Base-by-base conservation (phyloP, 2,797 vertebrate species). In the Pangasius djambal region DNA sequence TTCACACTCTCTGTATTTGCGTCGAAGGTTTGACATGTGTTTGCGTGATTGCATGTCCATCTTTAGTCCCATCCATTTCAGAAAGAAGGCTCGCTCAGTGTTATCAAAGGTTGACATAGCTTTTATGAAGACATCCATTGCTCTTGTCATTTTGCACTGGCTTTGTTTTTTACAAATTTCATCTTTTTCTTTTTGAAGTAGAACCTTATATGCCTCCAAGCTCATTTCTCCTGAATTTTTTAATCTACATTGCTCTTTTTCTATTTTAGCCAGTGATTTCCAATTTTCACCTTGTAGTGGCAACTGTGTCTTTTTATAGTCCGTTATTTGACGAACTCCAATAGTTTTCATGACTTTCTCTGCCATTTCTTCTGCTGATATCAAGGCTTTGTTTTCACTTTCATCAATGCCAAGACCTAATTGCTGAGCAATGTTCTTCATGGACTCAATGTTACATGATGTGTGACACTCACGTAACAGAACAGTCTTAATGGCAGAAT, bases 371-470 rank as follows among this genome's bases (percentile, higher is more conserved):
- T 72, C 84, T 57, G 84, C 50, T 74, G 31, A 28, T 16, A 74
- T 20, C 0, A 10, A 57, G 25, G 52, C 55, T 20, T 28, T 75
- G 15, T 37, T 61, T 59, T 86, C 37, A n/a, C 31, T n/a, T 34
- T 86, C 85, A 86, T 86, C 85, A n/a, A 63, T 1, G 8, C 0
- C 34, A 75, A 86, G 50, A 75, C 85, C 85, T 18, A 75, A 18
- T 12, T 44, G 1, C 13, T 44, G 52, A 61, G 70, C 85, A 61
- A 16, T 16, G 2, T 4, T n/a, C 22, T 59, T 86, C 79, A 83
- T 77, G 63, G 94, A 89, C 34, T 95, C 86, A 0, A 88, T 87
- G 22, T 88, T 87, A 61, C 88, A 91, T 25, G 88, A 87, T 79
- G 93, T 90, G 0, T 88, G 40, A 0, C 88, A 48, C 25, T 84